Evolutionary conservation across 2,888 invertebrate species (phyloP), one percentile per base, ranked within the genome.

Genomic region (Phengaris arion): DNA sequence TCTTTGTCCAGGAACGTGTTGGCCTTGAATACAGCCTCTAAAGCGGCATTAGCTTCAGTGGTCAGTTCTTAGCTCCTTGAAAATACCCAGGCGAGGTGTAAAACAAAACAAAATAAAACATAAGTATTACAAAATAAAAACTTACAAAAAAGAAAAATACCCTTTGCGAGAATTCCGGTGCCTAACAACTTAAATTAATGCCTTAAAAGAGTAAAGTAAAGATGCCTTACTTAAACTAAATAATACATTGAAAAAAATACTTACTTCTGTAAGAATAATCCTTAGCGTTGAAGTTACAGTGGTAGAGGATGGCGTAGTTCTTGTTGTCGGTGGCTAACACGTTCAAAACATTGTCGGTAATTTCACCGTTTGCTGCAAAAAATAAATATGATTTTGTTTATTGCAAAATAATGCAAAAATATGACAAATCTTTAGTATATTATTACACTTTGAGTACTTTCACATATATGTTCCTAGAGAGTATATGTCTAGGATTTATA

Each of bases 191-290:
- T 15, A 59, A 2, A 22, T 2, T n/a, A n/a, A n/a, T n/a, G 7
- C 6, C 0, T 1, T 1, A 48, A 0, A 48, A 4, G 2, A 48
- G 0, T 8, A 4, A 2, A 6, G 2, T 48, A 8, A 7, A 48
- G 6, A 7, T n/a, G n/a, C 7, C 5, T 48, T 48, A 48, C 15
- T 59, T 5, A 59, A 35, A 64, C 35, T 35, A 12, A 12, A 64
- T 6, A 35, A 35, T 6, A 13, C 0, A 15, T 7, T 7, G n/a
- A 35, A 22, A 52, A 0, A 22, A 7, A 15, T 54, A 77, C 82
- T 77, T 82, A 90, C 90, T 88, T 80, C 84, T 81, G 76, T 89
- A 89, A 1, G 83, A 81, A 77, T 90, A 90, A 75, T 83, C 86
- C 81, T 88, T 86, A 52, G 89, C 89, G 45, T 77, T 72, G 45